Conservation (phyloP, 2,113 vertebrate genomes). For the Zeus faber region DNA sequence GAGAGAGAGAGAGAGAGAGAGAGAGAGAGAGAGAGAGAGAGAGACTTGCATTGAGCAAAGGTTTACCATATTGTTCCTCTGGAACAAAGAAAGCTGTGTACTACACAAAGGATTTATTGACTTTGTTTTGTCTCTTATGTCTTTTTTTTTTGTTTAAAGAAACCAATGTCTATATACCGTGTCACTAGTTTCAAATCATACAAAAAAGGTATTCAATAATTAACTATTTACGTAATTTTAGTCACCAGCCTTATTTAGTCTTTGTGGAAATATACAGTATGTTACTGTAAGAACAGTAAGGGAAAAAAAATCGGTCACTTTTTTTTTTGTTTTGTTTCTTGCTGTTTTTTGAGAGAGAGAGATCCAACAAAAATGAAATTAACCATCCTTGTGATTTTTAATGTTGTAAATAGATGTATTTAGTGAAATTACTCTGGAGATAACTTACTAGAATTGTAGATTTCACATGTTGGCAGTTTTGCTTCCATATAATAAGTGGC, state of each 20-base stretch:
- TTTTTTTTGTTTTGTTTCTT: conserved; percentile 66
- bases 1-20: background rate
- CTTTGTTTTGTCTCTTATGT: conserved; percentile 43
- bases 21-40: background rate
- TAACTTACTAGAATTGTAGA: too few relatives aligned
- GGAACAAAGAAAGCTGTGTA: conserved; percentile 85
- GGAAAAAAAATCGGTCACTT: conserved; percentile 75
- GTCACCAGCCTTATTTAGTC: conserved; percentile 83
- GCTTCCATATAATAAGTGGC: too few relatives aligned
- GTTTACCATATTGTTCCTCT: too few relatives aligned
- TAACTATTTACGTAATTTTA: conserved; percentile 83
- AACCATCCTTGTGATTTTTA: too few relatives aligned
- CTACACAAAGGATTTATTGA: conserved; percentile 80
- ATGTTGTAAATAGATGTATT: too few relatives aligned
- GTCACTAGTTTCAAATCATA: conserved; percentile 82
- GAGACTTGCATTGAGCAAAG: background rate
- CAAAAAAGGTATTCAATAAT: conserved; percentile 78
- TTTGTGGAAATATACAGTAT: conserved; percentile 83
- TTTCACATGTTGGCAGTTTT: too few relatives aligned
- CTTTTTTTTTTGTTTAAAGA: conserved; percentile 60
- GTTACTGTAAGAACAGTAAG: conserved; percentile 88
- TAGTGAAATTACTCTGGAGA: too few relatives aligned
- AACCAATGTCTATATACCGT: conserved; percentile 82
- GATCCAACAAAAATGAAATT: too few relatives aligned
- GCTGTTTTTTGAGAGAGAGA: too few relatives aligned